Evolutionary conservation across 2,888 invertebrate genomes (phyloP), one percentile per base, ranked within the genome.

Genomic region (Drosophila paramelanica): DNA sequence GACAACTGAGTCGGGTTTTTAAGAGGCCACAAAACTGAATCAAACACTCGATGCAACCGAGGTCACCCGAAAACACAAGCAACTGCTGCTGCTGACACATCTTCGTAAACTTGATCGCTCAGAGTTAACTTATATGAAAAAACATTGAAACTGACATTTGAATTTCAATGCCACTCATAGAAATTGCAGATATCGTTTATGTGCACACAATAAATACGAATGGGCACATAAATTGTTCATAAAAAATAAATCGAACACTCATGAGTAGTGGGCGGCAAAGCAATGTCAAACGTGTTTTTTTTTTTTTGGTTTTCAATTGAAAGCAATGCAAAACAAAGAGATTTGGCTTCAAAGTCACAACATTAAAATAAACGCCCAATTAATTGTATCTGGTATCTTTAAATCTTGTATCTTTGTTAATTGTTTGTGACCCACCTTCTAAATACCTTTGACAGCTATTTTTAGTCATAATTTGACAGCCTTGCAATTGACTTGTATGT

Each of bases 131-230:
- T 65, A 41, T 55, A 66, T 38, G 42, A 53, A 49, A 60, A 20
- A 62, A 27, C 79, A 77, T 86, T 81, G 87, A 86, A 67, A 58
- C 60, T 72, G 75, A 75, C 86, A 88, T 75, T 83, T 78, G 46
- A 67, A 41, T 67, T 73, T 80, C 89, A 84, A 88, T 84, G 83
- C 49, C 89, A 79, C 61, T 61, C 51, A 75, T 74, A 77, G 80
- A 77, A 80, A 88, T 88, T 80, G 84, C 85, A 81, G 79, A 83
- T 70, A 69, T 57, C 55, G 52, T 43, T 59, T 66, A 57, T 59
- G 47, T 25, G 42, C 49, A 47, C 23, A 45, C 51, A 65, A 52
- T 56, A 33, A 46, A 58, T 45, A 58, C 57, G 27, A 55, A 45
- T 50, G 55, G 36, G 49, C 27, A 20, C 10, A 46, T 23, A 36